phyloP scores from a whole-genome alignment of 2,888 invertebrate genomes.

The Agonum fuliginosum region DNA sequence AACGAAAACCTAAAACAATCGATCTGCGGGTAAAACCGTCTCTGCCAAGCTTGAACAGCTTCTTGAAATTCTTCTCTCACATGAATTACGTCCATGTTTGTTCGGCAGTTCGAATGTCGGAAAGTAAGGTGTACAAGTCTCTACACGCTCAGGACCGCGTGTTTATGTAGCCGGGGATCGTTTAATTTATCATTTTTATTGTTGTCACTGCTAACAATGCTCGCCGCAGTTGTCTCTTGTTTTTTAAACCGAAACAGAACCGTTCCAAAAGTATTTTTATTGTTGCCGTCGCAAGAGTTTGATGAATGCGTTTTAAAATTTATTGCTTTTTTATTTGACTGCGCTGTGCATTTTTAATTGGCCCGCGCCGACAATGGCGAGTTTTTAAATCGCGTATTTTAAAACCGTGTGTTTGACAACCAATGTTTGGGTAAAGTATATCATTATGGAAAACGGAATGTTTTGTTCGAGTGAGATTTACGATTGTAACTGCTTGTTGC shows the following conservation, averaged over 20 bases:
- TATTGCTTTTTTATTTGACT: conserved; percentile 56
- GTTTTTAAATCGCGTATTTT: conserved; percentile 47
- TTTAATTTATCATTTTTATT: conserved; percentile 59
- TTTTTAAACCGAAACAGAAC: conserved; percentile 55
- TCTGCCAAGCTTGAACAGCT: too few relatives aligned
- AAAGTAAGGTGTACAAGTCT: too few relatives aligned
- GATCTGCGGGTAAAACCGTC: too few relatives aligned
- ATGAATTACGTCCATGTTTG: too few relatives aligned
- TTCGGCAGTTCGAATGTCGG: too few relatives aligned
- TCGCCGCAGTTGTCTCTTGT: conserved; percentile 48
- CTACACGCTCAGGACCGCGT: too few relatives aligned
- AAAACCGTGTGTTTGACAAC: conserved; percentile 49
- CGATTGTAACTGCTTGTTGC: conserved; percentile 38
- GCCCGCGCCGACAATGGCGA: conserved; percentile 32
- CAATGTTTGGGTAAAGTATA: conserved; percentile 49
- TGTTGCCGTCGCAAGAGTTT: conserved; percentile 52
- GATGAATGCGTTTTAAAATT: conserved; percentile 57
- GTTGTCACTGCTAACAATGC: conserved; percentile 56
- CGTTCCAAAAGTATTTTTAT: conserved; percentile 57
- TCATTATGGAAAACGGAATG: conserved; percentile 43
- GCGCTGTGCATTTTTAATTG: conserved; percentile 56
- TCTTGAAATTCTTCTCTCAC: too few relatives aligned
- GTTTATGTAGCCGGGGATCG: conserved; percentile 53
- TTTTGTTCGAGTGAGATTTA: conserved; percentile 51
- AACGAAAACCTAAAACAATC: too few relatives aligned